phyloP scores from a whole-genome alignment of 2,888 invertebrate genomes.

The Chromoteleia sp. region DNA sequence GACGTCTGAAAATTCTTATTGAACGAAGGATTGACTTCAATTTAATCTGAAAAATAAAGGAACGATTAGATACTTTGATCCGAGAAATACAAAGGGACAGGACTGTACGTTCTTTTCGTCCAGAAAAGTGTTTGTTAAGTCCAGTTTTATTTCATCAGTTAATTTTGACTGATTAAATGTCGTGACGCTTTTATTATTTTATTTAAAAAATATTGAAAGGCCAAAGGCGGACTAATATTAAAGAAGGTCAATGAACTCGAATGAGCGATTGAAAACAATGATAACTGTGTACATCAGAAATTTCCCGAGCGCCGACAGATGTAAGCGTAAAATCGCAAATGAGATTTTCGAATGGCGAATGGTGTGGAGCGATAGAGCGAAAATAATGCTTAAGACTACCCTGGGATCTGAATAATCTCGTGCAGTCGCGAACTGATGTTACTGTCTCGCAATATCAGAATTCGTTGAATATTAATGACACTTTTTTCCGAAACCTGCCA shows the following conservation, averaged over 20 bases:
- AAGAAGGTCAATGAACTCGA: slow-evolving; percentile 39
- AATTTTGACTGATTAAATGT: no score
- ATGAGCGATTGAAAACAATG: slow-evolving; percentile 52
- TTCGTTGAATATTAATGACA: slow-evolving; percentile 72
- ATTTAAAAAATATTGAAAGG: no score
- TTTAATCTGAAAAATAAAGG: slow-evolving; percentile 58
- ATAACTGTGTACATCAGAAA: slow-evolving; percentile 40
- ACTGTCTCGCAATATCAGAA: slow-evolving; percentile 68
- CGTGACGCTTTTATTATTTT: no score
- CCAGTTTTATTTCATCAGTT: no score
- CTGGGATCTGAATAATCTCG: slow-evolving; percentile 74
- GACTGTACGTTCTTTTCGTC: neutral
- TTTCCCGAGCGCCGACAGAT: slow-evolving; percentile 50
- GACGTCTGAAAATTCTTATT: slow-evolving; percentile 43
- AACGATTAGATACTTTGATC: slow-evolving; percentile 35
- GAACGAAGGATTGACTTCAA: slow-evolving; percentile 47
- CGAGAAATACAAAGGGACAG: slow-evolving; percentile 8
- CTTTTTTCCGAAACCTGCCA: slow-evolving; percentile 50
- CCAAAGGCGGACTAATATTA: neutral
- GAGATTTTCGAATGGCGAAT: slow-evolving; percentile 72
- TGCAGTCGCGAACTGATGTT: slow-evolving; percentile 71
- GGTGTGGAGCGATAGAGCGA: slow-evolving; percentile 72
- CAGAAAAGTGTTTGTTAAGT: no score
- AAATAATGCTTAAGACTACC: slow-evolving; percentile 73
- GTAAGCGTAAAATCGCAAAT: slow-evolving; percentile 73